phyloP scores from a whole-genome alignment of 2,113 vertebrate species.

The Austrofundulus limnaeus region DNA sequence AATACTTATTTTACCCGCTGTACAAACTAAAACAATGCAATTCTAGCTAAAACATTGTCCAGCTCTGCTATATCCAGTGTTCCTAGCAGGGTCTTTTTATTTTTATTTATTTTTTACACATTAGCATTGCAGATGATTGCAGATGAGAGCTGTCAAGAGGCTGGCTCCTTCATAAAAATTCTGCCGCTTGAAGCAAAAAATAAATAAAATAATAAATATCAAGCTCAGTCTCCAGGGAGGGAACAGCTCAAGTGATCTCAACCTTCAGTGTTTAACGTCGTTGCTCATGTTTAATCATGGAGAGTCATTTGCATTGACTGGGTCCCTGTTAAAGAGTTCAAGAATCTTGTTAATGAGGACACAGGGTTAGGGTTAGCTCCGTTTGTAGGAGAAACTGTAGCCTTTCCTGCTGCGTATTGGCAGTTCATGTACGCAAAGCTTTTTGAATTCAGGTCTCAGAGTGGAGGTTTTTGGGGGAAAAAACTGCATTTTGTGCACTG shows the following conservation, averaged over 20 bases:
- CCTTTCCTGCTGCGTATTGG: too few species aligned
- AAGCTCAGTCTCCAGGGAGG: slow-evolving; percentile 22
- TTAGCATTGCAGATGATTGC: slow-evolving; percentile 67
- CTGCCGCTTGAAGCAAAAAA: slow-evolving; percentile 46
- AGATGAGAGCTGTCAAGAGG: slow-evolving; percentile 24
- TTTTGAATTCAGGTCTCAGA: too few species aligned
- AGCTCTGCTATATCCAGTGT: not conserved
- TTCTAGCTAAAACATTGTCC: slow-evolving; percentile 13
- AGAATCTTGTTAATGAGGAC: slow-evolving; percentile 33
- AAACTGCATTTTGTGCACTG: too few species aligned
- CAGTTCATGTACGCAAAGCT: too few species aligned
- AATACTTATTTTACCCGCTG: too few species aligned
- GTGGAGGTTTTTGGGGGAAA: too few species aligned
- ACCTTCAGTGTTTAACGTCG: slow-evolving; percentile 11
- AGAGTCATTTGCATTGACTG: slow-evolving; percentile 23
- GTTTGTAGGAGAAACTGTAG: too few species aligned
- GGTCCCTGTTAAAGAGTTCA: slow-evolving; percentile 19
- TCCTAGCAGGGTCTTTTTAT: slow-evolving; percentile 6
- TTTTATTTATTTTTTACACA: slow-evolving; percentile 4
- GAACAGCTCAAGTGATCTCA: not conserved
- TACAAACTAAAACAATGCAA: too few species aligned
- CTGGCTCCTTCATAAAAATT: slow-evolving; percentile 16
- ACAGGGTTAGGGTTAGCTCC: too few species aligned
- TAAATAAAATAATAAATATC: slow-evolving; percentile 8
- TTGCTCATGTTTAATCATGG: slow-evolving; percentile 54